Base-by-base conservation (phyloP, 2,888 invertebrate genomes). In the Diadegma fenestrale region DNA sequence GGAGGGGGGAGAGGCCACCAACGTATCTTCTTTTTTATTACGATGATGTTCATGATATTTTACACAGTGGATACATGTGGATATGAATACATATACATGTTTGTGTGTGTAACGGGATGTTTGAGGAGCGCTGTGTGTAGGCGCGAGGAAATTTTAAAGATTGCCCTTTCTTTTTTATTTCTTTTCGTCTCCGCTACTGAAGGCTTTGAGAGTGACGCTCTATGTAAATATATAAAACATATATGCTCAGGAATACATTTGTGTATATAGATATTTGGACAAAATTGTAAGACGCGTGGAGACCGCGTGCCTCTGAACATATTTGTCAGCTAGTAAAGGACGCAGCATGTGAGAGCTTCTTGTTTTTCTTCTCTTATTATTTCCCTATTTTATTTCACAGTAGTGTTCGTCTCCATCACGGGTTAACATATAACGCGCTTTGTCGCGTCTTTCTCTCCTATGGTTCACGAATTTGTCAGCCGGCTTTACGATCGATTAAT, bases 401-500 rank as follows among this genome's bases (percentile, higher is more conserved):
- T 22, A 6, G 30, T 61, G 6, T 26, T 77, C 58, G 69, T 69
- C 71, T 37, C 37, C 63, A 37, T 61, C 69, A 71, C 75, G 61
- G 48, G 79, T 37, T 73, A 81, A 84, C 80, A 80, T 77, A 86
- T 61, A 58, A 75, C 64, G 22, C 58, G 61, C 79, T 80, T 75
- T 77, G 75, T 37, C 82, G 78, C 82, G 78, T 80, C 80, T 69
- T 51, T 75, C 64, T 78, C 43, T 77, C n/a, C 26, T 26, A 37
- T 80, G 82, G 68, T 83, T 82, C 80, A 76, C 84, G 66, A 80
- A 87, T 87, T 87, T 87, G 87, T 87, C 86, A 87, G 80, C 78
- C 61, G 82, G 82, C 64, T 86, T 87, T 86, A 86, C 87, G 86
- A 87, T 87, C 87, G 84, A 87, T 87, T 87, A 87, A 87, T 87